phyloP scores from a whole-genome alignment of 2,888 invertebrate genomes.

The Mythimna vitellina region DNA sequence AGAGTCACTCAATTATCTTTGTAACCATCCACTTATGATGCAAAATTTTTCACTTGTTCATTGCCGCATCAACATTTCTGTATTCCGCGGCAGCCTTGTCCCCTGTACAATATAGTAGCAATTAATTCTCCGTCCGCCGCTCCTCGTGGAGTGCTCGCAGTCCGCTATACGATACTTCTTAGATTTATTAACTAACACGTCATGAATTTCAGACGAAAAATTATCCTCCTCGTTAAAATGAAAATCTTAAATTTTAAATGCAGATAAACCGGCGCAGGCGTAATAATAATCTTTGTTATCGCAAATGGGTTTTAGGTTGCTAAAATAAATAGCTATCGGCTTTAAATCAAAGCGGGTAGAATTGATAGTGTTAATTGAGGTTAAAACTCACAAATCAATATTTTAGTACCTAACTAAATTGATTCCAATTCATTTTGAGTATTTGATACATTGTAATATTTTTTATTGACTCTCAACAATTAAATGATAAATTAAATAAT shows the following conservation, averaged over 20 bases:
- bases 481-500: no score
- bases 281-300: background rate
- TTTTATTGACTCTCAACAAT: no score
- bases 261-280: background rate
- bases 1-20: background rate
- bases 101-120: conserved; percentile 25
- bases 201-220: conserved; percentile 7
- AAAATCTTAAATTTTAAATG: background rate
- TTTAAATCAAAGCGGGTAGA: background rate
- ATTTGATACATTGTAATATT: no score
- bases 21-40: no score
- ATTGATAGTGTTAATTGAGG: background rate
- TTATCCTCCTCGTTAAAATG: conserved; percentile 3
- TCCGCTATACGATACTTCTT: conserved; percentile 45
- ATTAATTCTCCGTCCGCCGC: conserved; percentile 30
- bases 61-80: conserved; percentile 4
- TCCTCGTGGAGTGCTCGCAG: background rate
- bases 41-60: no score
- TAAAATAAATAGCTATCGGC: no score
- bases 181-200: conserved; percentile 41
- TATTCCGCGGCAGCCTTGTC: background rate
- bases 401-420: background rate
- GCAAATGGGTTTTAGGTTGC: background rate
- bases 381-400: background rate
- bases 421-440: background rate